Base-by-base conservation (phyloP, 2,797 vertebrate species). In the Enteromius fasciolatus region DNA sequence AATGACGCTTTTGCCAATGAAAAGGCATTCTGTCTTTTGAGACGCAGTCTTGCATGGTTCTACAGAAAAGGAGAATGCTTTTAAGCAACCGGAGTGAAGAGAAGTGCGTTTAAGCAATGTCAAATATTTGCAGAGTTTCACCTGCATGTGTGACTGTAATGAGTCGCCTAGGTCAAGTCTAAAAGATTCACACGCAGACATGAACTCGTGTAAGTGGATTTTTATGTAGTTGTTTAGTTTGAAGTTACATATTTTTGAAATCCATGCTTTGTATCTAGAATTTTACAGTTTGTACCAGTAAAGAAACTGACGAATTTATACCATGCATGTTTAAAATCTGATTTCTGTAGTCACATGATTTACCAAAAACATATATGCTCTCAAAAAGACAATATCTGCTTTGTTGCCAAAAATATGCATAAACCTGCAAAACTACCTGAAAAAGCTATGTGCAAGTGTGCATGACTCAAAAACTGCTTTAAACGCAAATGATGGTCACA, bases 81-180 rank as follows among this genome's bases (percentile, higher is more conserved):
- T 86, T 87, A 87, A 83, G 77, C 74, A 86, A 74, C 67, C 63
- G 25, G 79, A 81, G 84, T 82, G 70, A 82, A 76, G 61, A 84
- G 74, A 73, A 85, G 78, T 84, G 82, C 84, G 84, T 86, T 86
- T 85, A 78, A 81, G 78, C 15, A 46, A 57, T 67, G 81, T 80
- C 79, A 87, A 78, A 87, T 88, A 86, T 88, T 87, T 87, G 85
- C 33, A 20, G 73, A 82, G 82, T 78, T 82, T 83, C 83, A 86
- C 81, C 80, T 83, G 85, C 50, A 50, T 33, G 57, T 68, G 33
- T 48, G 54, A 28, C 31, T 48, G 61, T 63, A 66, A 74, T 68
- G 41, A 78, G 74, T 66, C 72, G 33, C 28, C 18, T 5, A 41
- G 78, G 82, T 84, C 80, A 83, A 36, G 84, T 48, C 44, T 70